Conservation (phyloP, 2,797 vertebrate genomes). For the Carapus acus region DNA sequence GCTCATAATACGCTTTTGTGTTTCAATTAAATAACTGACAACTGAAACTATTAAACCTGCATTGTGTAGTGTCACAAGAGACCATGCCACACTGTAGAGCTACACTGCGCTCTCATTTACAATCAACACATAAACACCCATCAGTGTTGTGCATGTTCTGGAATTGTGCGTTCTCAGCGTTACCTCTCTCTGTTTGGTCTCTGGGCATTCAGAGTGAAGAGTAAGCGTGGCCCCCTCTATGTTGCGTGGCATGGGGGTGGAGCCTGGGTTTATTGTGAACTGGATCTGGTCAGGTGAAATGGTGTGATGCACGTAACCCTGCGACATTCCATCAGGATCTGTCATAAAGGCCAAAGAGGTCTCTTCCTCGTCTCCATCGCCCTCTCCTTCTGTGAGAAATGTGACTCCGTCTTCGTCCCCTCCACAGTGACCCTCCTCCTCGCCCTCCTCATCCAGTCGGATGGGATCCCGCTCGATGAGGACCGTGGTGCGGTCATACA, state of each 20-base stretch:
- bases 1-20: too few relatives aligned
- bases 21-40: too few relatives aligned
- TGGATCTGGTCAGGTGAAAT: constrained; percentile 98
- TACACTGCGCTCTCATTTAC: too few relatives aligned
- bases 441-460: constrained; percentile 87
- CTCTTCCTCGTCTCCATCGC: constrained; percentile 86
- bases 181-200: constrained; percentile 96
- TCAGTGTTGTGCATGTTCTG: too few relatives aligned
- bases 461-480: constrained; percentile 96
- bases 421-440: constrained; percentile 83
- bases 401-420: constrained; percentile 77
- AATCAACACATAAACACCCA: too few relatives aligned
- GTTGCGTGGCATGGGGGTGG: constrained; percentile 98
- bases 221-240: constrained; percentile 97
- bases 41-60: too few relatives aligned
- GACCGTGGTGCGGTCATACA: constrained; percentile 96
- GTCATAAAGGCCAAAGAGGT: constrained; percentile 84
- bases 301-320: constrained; percentile 98
- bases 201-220: constrained; percentile 94
- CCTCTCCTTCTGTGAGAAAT: constrained; percentile 85
- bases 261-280: constrained; percentile 96
- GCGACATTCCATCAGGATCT: constrained; percentile 92
- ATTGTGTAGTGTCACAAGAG: too few relatives aligned
- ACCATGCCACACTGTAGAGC: too few relatives aligned
- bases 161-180: constrained; percentile 29